Conservation (phyloP, 2,888 invertebrate species). For the Uropetala carovei region DNA sequence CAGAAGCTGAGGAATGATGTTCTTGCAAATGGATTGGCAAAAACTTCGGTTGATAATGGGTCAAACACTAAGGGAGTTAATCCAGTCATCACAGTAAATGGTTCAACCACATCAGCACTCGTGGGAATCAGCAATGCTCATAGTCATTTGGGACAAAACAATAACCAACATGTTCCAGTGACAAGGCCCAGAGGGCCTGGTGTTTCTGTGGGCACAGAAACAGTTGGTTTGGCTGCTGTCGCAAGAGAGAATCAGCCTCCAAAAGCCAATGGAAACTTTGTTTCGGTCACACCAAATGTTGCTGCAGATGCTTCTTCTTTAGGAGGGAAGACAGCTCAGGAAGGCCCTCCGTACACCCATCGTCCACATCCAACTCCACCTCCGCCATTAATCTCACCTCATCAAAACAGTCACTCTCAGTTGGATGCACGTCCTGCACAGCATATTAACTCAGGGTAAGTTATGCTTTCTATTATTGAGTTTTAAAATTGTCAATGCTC, state of each 20-base stretch:
- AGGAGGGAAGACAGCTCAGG: constrained; percentile 47
- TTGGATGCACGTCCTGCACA: neutral
- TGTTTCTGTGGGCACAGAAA: constrained; percentile 47
- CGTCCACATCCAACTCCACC: constrained; percentile 47
- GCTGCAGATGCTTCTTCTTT: constrained; percentile 10
- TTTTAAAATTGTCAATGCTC: neutral
- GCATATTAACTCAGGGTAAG: constrained; percentile 14
- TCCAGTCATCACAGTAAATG: constrained; percentile 34
- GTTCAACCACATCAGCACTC: neutral
- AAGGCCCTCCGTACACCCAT: constrained; percentile 30
- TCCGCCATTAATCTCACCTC: neutral
- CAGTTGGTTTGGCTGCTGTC: constrained; percentile 40
- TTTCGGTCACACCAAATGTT: neutral
- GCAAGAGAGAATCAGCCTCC: constrained; percentile 41
- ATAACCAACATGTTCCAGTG: constrained; percentile 24
- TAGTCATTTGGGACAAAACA: constrained; percentile 17
- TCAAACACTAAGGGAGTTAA: neutral
- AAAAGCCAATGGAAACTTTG: constrained; percentile 37
- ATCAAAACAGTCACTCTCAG: neutral
- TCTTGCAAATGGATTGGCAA: constrained; percentile 5
- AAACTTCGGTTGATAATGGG: neutral
- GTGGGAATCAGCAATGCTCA: neutral
- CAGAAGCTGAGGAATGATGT: constrained; percentile 52
- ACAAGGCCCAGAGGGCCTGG: neutral
- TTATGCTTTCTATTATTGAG: neutral